phyloP scores from a whole-genome alignment of 2,888 invertebrate species.

The Oscheius onirici region DNA sequence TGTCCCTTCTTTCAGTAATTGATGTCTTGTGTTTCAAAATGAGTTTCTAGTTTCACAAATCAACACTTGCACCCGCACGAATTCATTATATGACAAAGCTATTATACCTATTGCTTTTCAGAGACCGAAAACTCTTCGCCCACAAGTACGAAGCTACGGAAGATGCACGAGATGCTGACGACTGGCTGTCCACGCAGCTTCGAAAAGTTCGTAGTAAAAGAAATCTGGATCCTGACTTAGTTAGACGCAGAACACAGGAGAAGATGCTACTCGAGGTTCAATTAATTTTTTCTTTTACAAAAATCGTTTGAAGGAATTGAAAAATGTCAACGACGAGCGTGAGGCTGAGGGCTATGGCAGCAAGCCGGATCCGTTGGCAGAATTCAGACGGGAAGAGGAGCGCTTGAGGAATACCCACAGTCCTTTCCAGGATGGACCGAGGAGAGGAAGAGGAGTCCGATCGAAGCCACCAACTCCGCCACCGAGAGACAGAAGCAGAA shows the following conservation, averaged over 20 bases:
- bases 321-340: conserved; percentile 46
- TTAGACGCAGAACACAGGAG: conserved; percentile 71
- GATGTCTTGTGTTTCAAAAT: neutral
- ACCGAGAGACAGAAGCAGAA: conserved; percentile 53
- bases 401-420: conserved; percentile 57
- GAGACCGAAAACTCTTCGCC: conserved; percentile 36
- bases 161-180: conserved; percentile 57
- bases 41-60: too few relatives aligned
- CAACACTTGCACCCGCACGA: neutral
- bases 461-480: conserved; percentile 71
- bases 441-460: conserved; percentile 52
- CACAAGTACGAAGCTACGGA: conserved; percentile 39
- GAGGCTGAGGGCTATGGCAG: conserved; percentile 18
- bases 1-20: conserved; percentile 42
- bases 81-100: too few relatives aligned
- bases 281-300: conserved; percentile 25
- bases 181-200: conserved; percentile 68
- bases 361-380: conserved; percentile 59
- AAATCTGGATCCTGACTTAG: conserved; percentile 60
- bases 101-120: conserved; percentile 24
- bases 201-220: conserved; percentile 58
- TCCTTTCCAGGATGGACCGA: conserved; percentile 51
- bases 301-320: conserved; percentile 24
- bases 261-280: conserved; percentile 70
- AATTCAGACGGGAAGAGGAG: conserved; percentile 64